A percentile compares a stretch with the other conserved stretches of the same genome.
Conservation (phyloP, 92 coral and sea anemone genomes). For the Epizoanthus scotinus region DNA sequence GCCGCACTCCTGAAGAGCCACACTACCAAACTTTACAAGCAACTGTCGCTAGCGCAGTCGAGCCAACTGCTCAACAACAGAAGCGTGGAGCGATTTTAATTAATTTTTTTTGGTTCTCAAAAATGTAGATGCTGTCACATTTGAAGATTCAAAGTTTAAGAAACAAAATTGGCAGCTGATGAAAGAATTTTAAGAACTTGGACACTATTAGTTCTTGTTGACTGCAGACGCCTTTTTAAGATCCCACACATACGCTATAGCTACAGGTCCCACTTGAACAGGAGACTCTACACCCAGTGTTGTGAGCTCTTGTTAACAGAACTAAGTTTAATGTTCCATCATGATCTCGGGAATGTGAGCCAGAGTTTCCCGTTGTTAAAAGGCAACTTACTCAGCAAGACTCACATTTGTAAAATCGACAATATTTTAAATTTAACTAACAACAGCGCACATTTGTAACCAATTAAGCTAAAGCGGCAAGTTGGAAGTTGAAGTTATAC, state of each 20-base stretch:
- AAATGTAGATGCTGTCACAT: background rate
- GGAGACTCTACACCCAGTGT: background rate
- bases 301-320: background rate
- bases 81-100: slow-evolving; percentile 27
- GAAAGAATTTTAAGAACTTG: no score
- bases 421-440: slow-evolving; percentile 29
- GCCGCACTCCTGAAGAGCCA: background rate
- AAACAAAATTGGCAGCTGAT: no score
- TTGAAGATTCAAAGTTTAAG: background rate
- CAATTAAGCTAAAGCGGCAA: slow-evolving; percentile 33
- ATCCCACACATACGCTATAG: no score
- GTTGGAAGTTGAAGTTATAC: slow-evolving; percentile 4
- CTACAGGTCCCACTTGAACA: background rate
- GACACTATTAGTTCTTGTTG: no score
- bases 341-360: background rate
- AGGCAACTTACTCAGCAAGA: slow-evolving; percentile 8
- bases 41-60: slow-evolving; percentile 19
- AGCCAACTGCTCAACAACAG: slow-evolving; percentile 3
- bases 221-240: no score
- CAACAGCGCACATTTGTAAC: slow-evolving; percentile 41
- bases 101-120: slow-evolving; percentile 7
- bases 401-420: slow-evolving; percentile 7
- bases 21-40: background rate
- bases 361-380: slow-evolving; percentile 29
- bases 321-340: background rate